Base-by-base conservation (phyloP, 1,140 invertebrate genomes). In the Eumeta japonica region DNA sequence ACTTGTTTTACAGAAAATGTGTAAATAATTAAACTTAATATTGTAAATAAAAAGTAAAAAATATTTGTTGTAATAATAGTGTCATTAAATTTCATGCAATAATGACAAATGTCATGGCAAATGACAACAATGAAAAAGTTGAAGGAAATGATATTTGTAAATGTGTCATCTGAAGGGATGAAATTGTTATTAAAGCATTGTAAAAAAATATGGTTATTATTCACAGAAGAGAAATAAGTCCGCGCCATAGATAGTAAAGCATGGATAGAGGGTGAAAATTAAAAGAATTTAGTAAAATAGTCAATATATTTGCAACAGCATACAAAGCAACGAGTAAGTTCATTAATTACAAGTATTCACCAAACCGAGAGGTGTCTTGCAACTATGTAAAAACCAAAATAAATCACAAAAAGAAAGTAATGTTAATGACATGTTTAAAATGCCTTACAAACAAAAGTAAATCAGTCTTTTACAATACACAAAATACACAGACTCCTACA, bases 241-340 rank as follows among this genome's bases (percentile, higher is more conserved):
- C 60, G 66, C 64, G 48, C 56, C 60, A 57, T n/a, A 24, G 27
- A 15, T 54, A 59, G 52, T 48, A 56, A 73, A 73, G 68, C 68
- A 65, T 62, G 61, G 62, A 68, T 46, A 56, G 47, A 71, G 64
- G 62, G 62, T 71, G 68, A 67, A 67, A 73, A 71, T 72, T 61
- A 71, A 73, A 73, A 73, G 62, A 68, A 70, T 64, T 57, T 44
- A 58, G 58, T 50, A 65, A 57, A 70, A 66, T 71, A 71, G 68
- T 60, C 57, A 65, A 59, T 71, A 71, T 71, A 71, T 74, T 74
- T 74, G 70, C 64, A 74, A 71, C 66, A 66, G 71, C 68, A 68
- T 38, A 38, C 65, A 73, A 57, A 62, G 39, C 67, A 67, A 73
- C 64, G 64, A 65, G 52, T 60, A 47, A 60, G 50, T 62, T 65